Percentiles rank a stretch among this genome's conserved stretches.
Evolutionary conservation across 2,797 vertebrate species (phyloP).

Genomic region (Prunella strophiata): DNA sequence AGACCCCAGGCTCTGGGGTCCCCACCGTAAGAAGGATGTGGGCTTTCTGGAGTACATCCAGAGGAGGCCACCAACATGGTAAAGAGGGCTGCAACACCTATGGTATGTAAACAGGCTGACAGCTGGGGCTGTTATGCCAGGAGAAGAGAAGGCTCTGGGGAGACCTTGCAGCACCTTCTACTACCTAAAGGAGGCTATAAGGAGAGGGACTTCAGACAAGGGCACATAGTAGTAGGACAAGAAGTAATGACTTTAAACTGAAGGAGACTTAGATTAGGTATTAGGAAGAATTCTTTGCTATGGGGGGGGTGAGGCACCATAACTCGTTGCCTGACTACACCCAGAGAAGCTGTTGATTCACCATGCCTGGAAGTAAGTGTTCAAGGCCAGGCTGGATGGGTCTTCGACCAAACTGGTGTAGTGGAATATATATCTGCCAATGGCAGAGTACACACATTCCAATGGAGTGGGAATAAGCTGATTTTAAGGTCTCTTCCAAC

Average conservation of each 20-base stretch:
- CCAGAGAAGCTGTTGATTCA: background rate
- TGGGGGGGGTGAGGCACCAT: accelerated
- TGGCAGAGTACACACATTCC: background rate
- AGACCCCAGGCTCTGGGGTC: background rate
- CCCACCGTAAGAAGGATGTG: background rate
- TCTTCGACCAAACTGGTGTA: background rate
- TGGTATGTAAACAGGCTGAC: background rate
- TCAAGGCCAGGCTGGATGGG: background rate
- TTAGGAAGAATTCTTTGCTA: background rate
- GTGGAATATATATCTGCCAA: background rate
- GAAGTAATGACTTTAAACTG: background rate
- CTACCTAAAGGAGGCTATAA: background rate
- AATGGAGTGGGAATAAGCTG: background rate
- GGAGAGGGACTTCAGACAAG: background rate
- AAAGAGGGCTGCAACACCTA: background rate
- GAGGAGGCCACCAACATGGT: background rate
- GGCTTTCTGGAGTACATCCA: background rate
- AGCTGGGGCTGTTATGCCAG: background rate
- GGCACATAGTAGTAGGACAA: background rate
- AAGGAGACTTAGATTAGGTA: background rate
- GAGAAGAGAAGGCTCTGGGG: background rate
- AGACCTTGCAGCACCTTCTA: background rate
- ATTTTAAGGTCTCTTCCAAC: background rate
- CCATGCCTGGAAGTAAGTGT: background rate
- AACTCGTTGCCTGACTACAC: background rate